Conservation (phyloP, 2,113 vertebrate genomes). For the Prunella himalayana region DNA sequence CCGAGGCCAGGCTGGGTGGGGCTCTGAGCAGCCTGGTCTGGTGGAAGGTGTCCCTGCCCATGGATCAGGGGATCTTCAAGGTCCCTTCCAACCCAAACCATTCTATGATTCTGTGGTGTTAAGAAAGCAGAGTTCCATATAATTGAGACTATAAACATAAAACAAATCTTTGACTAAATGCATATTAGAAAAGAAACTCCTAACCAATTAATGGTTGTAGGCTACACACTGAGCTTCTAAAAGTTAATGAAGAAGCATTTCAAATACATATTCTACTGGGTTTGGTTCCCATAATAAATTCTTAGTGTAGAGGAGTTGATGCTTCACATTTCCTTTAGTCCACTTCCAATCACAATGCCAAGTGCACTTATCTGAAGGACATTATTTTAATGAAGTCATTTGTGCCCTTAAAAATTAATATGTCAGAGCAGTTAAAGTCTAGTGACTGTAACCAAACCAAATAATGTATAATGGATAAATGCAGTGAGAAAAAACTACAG, state of each 20-base stretch:
- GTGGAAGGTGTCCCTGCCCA: background rate
- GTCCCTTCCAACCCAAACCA: background rate
- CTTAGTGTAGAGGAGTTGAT: background rate
- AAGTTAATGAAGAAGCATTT: background rate
- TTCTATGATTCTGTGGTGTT: background rate
- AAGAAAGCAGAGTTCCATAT: background rate
- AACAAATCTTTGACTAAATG: background rate
- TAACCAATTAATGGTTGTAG: background rate
- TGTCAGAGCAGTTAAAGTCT: constrained; percentile 62
- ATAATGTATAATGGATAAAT: constrained; percentile 56
- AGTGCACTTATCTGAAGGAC: constrained; percentile 60
- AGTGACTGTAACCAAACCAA: constrained; percentile 67
- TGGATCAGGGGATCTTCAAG: background rate
- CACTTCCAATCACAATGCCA: constrained; percentile 30
- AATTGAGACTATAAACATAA: background rate
- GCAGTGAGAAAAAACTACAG: constrained; percentile 52
- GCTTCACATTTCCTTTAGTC: constrained; percentile 3
- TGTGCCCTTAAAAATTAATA: constrained; percentile 66
- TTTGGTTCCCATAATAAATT: background rate
- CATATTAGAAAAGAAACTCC: background rate
- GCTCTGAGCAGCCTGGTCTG: background rate
- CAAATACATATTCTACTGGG: background rate
- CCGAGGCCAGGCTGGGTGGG: background rate
- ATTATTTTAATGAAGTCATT: constrained; percentile 68
- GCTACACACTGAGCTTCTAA: background rate